Evolutionary conservation across 2,797 vertebrate species (phyloP).

Genomic region (Staurois parvus): DNA sequence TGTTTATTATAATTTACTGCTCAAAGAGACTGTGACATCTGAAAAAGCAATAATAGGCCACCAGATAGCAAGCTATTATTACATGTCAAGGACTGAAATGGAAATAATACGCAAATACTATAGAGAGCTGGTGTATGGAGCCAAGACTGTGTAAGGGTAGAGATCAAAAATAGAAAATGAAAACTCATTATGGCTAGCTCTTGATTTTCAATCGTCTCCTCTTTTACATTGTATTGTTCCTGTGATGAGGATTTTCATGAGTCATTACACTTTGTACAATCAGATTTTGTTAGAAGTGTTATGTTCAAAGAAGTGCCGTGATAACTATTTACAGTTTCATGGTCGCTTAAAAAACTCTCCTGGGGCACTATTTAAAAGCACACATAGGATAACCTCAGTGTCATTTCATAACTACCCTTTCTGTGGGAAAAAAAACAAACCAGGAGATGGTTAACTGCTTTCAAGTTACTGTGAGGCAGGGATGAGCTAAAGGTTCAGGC

Average conservation of each 20-base stretch:
- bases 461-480: no score
- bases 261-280: neutral
- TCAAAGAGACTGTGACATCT: neutral
- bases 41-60: conserved; percentile 32
- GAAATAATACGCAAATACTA: conserved; percentile 26
- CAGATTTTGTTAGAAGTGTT: neutral
- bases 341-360: neutral
- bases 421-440: no score
- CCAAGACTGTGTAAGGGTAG: neutral
- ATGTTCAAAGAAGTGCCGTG: neutral
- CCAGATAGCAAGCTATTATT: conserved; percentile 30
- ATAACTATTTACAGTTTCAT: neutral
- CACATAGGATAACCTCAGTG: no score
- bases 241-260: neutral
- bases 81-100: conserved; percentile 24
- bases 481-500: no score
- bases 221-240: conserved; percentile 1
- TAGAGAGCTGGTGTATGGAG: neutral
- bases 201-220: neutral
- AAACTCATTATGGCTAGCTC: neutral
- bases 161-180: neutral
- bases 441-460: no score
- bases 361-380: neutral
- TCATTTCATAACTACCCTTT: no score
- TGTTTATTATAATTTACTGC: conserved; percentile 25